Conservation (phyloP, 2,113 vertebrate species). For the Ellobius talpinus region DNA sequence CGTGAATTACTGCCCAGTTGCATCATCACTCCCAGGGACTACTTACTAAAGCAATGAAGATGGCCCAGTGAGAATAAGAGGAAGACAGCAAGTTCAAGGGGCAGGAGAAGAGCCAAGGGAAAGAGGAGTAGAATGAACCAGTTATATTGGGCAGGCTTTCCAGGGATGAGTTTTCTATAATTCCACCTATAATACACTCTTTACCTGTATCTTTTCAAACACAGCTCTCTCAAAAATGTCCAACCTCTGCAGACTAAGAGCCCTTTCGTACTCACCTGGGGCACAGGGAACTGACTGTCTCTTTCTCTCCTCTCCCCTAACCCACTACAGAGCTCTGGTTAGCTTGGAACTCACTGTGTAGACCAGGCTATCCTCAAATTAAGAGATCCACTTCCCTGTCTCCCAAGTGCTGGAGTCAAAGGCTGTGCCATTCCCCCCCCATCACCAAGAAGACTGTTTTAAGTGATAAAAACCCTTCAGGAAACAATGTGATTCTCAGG, state of each 20-base stretch:
- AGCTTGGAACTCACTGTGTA: not conserved
- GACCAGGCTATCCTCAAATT: not conserved
- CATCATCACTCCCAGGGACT: slow-evolving; percentile 72
- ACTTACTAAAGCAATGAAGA: slow-evolving; percentile 30
- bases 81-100: slow-evolving; percentile 28
- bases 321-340: not conserved
- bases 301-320: not conserved
- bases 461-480: not conserved
- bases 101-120: not conserved
- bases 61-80: slow-evolving; percentile 29
- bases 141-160: not conserved
- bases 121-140: slow-evolving; percentile 28
- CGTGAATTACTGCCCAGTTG: slow-evolving; percentile 52
- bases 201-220: slow-evolving; percentile 47
- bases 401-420: not conserved
- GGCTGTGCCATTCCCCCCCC: not conserved
- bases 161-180: slow-evolving; percentile 35
- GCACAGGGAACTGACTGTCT: not conserved
- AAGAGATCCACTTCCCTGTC: not conserved
- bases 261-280: not conserved
- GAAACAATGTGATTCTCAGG: not conserved
- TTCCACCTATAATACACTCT: not conserved
- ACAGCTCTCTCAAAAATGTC: slow-evolving; percentile 43
- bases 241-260: not conserved
- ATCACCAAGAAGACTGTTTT: not conserved